A percentile compares a stretch with the other conserved stretches of the same genome.
Conservation (phyloP, 2,888 invertebrate species). For the Drosophila kambysellisi region DNA sequence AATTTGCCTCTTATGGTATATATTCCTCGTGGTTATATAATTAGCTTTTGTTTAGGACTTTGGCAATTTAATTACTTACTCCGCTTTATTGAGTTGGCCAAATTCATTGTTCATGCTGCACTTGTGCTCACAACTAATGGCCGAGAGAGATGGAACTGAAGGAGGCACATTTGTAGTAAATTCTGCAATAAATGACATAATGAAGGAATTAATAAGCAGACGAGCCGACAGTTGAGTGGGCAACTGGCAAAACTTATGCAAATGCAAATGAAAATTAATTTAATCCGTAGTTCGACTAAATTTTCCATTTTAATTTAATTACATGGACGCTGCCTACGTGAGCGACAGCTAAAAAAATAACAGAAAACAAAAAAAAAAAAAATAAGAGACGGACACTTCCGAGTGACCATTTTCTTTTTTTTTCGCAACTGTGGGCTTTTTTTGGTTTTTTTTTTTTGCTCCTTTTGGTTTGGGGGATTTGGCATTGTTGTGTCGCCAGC, state of each 20-base stretch:
- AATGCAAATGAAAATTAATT: slow-evolving; percentile 85
- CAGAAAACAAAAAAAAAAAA: slow-evolving; percentile 10
- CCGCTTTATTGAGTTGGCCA: slow-evolving; percentile 1
- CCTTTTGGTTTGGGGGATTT: slow-evolving; percentile 1
- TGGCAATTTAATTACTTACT: slow-evolving; percentile 36
- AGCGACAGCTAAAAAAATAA: slow-evolving; percentile 80
- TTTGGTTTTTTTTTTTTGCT: neutral
- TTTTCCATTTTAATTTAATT: slow-evolving; percentile 85
- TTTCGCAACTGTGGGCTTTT: slow-evolving; percentile 5
- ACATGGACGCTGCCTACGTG: slow-evolving; percentile 84
- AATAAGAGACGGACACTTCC: slow-evolving; percentile 52
- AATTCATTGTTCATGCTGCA: slow-evolving; percentile 31
- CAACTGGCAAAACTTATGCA: slow-evolving; percentile 81
- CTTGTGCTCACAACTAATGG: slow-evolving; percentile 22
- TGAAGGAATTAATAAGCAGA: slow-evolving; percentile 74
- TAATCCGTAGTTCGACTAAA: slow-evolving; percentile 84
- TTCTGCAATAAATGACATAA: slow-evolving; percentile 75
- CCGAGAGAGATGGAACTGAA: slow-evolving; percentile 40
- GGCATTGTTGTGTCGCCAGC: slow-evolving; percentile 11
- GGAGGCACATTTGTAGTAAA: slow-evolving; percentile 60
- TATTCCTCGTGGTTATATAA: neutral
- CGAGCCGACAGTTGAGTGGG: slow-evolving; percentile 28
- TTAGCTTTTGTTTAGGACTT: slow-evolving; percentile 3
- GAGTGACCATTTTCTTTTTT: slow-evolving; percentile 53
- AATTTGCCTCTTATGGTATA: neutral